Evolutionary conservation across 2,113 vertebrate species (phyloP), one percentile per base, ranked within the genome.

Genomic region (Oxygymnocypris stewartii): DNA sequence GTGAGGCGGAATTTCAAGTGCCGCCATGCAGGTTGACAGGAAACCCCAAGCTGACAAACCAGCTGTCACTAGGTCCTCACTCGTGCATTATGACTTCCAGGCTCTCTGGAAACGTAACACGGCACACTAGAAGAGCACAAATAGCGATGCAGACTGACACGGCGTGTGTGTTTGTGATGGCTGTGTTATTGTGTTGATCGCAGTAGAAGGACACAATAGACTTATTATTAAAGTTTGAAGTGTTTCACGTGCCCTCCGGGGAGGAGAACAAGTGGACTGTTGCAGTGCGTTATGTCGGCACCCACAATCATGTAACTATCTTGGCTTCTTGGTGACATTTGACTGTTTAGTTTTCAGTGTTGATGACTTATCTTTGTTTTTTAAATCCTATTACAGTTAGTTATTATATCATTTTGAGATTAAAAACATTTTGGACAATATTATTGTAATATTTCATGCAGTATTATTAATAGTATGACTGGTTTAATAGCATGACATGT

Each of bases 71-170:
- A 51, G 75, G 61, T 20, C 51, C 65, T 85, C 79, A 63, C 73
- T 85, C 37, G 25, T 42, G 35, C 77, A 49, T 81, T 71, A 82
- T 54, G 81, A 86, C 57, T 74, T 61, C 31, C 61, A 69, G 85
- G 61, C 80, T 76, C 76, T 86, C 49, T 76, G 88, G 88, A 89
- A 79, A 84, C 59, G 20, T 44, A 42, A 73, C 65, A 83, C 73
- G 35, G 42, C 76, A 54, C 65, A 42, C 59, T 28, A 31, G n/a
- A 80, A 3, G 84, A 25, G 57, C 7, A 42, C 82, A 84, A 84
- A 81, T 61, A 88, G 77, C 57, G 23, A 28, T n/a, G n/a, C 84
- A 59, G 84, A 86, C 69, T 84, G 86, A 89, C 81, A 44, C 6
- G 42, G 77, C 14, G 40, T 74, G 37, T 25, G 31, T 61, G 71